A percentile compares a stretch with the other conserved stretches of the same genome.
Evolutionary conservation across 2,888 invertebrate genomes (phyloP).

Genomic region (Stomorhina lunata): DNA sequence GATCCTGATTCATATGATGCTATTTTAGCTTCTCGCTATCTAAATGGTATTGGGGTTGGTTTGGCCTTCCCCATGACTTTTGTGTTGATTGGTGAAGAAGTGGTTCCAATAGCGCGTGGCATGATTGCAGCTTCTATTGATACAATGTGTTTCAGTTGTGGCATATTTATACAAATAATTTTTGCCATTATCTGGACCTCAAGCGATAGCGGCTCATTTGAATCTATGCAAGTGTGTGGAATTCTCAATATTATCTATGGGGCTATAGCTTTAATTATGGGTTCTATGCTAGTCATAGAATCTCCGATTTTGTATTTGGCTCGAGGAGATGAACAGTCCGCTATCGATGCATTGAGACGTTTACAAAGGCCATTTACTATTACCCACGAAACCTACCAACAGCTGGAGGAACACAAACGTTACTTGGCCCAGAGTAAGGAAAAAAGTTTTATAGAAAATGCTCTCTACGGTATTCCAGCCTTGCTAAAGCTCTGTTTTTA

Average conservation of each 20-base stretch:
- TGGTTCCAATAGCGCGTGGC: slow-evolving; percentile 72
- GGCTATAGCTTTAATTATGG: slow-evolving; percentile 65
- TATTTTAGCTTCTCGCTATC: slow-evolving; percentile 70
- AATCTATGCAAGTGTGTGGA: slow-evolving; percentile 69
- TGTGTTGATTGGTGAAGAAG: slow-evolving; percentile 73
- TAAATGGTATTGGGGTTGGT: slow-evolving; percentile 76
- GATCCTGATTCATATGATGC: slow-evolving; percentile 53
- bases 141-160: slow-evolving; percentile 66
- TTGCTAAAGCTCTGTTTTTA: slow-evolving; percentile 68
- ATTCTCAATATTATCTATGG: slow-evolving; percentile 69
- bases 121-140: slow-evolving; percentile 65
- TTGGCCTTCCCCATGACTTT: slow-evolving; percentile 72
- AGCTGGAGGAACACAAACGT: slow-evolving; percentile 73
- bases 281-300: slow-evolving; percentile 69
- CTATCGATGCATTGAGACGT: slow-evolving; percentile 71
- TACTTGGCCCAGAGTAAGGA: slow-evolving; percentile 72
- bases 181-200: slow-evolving; percentile 35
- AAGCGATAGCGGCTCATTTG: background rate
- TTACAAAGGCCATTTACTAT: slow-evolving; percentile 70
- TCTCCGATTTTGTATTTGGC: slow-evolving; percentile 73
- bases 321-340: slow-evolving; percentile 70
- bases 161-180: slow-evolving; percentile 71
- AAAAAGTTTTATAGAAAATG: slow-evolving; percentile 54
- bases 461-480: slow-evolving; percentile 68
- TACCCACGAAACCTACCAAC: slow-evolving; percentile 71